Percentiles rank a stretch among this genome's conserved stretches.
Evolutionary conservation across 2,888 invertebrate genomes (phyloP).

Genomic region (Drosophila pseudotalamancana): DNA sequence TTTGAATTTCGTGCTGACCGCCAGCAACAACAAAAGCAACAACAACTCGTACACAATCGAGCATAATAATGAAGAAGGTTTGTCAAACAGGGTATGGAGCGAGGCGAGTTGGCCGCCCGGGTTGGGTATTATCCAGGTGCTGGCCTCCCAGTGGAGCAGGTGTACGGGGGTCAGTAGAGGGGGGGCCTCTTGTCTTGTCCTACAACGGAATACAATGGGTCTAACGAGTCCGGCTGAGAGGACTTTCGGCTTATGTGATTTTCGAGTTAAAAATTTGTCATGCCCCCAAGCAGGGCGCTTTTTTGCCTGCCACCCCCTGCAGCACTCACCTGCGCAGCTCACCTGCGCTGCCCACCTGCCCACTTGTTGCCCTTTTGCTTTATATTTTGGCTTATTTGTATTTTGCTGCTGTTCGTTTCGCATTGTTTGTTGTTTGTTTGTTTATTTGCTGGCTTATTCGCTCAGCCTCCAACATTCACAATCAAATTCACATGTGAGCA

Average conservation of each 20-base stretch:
- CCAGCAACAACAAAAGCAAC: conserved; percentile 22
- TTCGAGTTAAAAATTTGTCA: conserved; percentile 72
- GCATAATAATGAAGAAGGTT: conserved; percentile 79
- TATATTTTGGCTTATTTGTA: conserved; percentile 35
- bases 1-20: conserved; percentile 21
- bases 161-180: background rate
- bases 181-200: conserved; percentile 29
- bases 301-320: background rate
- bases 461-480: conserved; percentile 48
- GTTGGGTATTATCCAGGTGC: conserved; percentile 4
- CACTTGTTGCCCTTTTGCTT: conserved; percentile 37
- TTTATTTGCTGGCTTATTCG: conserved; percentile 67
- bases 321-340: background rate
- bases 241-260: conserved; percentile 62
- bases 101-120: background rate
- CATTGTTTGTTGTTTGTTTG: conserved; percentile 42
- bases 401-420: conserved; percentile 30
- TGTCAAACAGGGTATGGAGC: conserved; percentile 15
- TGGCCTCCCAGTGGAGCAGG: background rate
- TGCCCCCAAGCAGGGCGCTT: background rate
- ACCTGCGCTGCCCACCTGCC: background rate
- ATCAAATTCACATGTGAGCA: conserved; percentile 30
- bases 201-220: conserved; percentile 38
- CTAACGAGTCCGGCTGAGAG: conserved; percentile 44
- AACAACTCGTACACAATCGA: conserved; percentile 67